phyloP scores from a whole-genome alignment of 37 sponge, comb jelly and placozoan genomes.

The Beroe ovata region DNA sequence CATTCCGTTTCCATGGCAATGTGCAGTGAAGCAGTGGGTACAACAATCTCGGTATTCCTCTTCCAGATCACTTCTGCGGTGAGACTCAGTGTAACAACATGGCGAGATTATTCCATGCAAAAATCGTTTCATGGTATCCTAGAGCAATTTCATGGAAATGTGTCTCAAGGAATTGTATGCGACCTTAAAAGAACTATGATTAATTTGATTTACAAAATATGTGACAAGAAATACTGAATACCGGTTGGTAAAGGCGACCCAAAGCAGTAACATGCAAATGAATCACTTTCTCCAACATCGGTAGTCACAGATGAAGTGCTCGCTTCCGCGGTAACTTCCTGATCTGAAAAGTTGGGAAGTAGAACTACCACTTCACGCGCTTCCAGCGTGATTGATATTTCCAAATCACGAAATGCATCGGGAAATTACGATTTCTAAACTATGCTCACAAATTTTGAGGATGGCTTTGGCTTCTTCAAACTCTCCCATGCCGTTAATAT shows the following conservation, averaged over 20 bases:
- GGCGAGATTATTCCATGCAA: no score
- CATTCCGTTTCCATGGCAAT: neutral
- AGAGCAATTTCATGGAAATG: no score
- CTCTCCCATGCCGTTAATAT: neutral
- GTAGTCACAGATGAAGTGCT: slow-evolving; percentile 20
- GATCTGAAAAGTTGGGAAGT: no score
- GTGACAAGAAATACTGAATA: no score
- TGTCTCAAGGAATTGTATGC: no score
- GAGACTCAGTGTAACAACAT: neutral
- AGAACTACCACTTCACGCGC: no score
- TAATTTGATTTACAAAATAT: no score
- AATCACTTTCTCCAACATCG: slow-evolving; percentile 2
- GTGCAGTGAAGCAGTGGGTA: neutral
- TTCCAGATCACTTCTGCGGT: neutral
- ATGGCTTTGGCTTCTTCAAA: slow-evolving; percentile 32
- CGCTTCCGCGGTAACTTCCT: neutral
- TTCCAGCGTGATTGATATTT: no score
- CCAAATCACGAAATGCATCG: no score
- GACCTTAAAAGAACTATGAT: no score
- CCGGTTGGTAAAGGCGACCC: slow-evolving; percentile 45
- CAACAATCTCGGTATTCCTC: neutral
- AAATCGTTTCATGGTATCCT: no score
- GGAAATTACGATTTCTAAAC: no score
- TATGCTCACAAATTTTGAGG: slow-evolving; percentile 41
- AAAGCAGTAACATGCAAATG: slow-evolving; percentile 21